Percentiles rank a stretch among this genome's conserved stretches.
phyloP scores from a whole-genome alignment of 2,888 invertebrate species.

The Graphium colonna region DNA sequence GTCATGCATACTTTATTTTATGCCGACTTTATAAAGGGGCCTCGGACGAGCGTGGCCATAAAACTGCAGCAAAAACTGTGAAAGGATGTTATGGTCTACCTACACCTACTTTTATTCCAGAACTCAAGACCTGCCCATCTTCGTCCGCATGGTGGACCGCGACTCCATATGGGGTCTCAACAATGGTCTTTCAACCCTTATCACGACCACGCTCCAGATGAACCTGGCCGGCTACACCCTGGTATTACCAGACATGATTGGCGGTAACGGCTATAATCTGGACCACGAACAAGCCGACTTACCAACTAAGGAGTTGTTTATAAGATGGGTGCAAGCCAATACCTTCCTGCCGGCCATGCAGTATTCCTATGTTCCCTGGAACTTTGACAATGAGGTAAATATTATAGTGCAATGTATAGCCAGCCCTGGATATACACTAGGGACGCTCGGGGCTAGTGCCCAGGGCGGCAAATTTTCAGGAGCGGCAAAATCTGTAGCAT shows the following conservation, averaged over 20 bases:
- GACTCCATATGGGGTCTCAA: constrained; percentile 84
- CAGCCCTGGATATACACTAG: too few species aligned
- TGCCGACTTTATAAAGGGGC: too few species aligned
- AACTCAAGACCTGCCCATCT: constrained; percentile 85
- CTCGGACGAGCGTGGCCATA: too few species aligned
- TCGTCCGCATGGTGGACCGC: constrained; percentile 89
- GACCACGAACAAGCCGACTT: constrained; percentile 64
- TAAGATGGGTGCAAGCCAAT: constrained; percentile 89
- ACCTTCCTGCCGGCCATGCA: constrained; percentile 89
- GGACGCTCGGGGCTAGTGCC: too few species aligned
- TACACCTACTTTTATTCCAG: too few species aligned
- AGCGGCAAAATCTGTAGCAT: too few species aligned
- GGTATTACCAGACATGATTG: too few species aligned
- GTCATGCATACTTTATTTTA: too few species aligned
- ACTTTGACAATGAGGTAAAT: constrained; percentile 81
- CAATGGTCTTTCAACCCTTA: constrained; percentile 85
- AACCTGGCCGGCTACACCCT: constrained; percentile 84
- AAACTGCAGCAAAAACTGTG: too few species aligned
- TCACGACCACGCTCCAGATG: constrained; percentile 85
- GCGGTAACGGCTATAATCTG: constrained; percentile 82
- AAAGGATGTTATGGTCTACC: too few species aligned
- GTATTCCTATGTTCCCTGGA: constrained; percentile 90
- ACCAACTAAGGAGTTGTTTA: constrained; percentile 83
- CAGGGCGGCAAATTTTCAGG: too few species aligned
- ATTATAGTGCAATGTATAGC: too few species aligned